These are phyloP conservation scores for Capricornis sumatraensis DNA, from an alignment of 2,113 vertebrate genomes.

Conservation along the genomic window DNA sequence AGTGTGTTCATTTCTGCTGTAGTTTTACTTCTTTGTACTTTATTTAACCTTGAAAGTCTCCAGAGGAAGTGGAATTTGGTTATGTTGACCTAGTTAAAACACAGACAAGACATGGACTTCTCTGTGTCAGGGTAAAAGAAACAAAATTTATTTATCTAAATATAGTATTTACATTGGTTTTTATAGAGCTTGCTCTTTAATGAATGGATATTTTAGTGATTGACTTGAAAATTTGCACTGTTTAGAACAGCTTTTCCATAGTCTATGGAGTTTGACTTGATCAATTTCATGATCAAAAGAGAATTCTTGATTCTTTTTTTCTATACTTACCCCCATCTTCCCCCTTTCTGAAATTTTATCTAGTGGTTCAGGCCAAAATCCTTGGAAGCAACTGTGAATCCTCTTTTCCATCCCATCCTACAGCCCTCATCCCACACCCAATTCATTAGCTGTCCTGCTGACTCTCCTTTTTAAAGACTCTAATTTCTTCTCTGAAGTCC, in stretches of 20 bases:
- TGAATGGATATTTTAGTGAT: not conserved
- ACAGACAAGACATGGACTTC: not conserved
- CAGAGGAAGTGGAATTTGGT: constrained; percentile 33
- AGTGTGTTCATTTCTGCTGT: not conserved
- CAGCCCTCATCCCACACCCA: not conserved
- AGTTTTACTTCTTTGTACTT: not conserved
- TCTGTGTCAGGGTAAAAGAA: not conserved
- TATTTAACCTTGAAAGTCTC: not conserved
- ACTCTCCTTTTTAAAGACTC: not conserved
- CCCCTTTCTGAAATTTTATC: not conserved
- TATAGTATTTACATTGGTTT: constrained; percentile 30
- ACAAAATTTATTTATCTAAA: constrained; percentile 34
- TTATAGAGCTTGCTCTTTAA: not conserved
- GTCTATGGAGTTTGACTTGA: not conserved
- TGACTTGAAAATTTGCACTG: constrained; percentile 12
- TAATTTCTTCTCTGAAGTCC: not conserved
- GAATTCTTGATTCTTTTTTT: constrained; percentile 5
- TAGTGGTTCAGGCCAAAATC: not conserved
- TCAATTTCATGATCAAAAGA: constrained; percentile 9
- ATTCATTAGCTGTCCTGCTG: not conserved
- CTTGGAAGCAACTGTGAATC: not conserved
- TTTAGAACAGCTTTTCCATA: not conserved
- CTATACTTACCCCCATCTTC: not conserved
- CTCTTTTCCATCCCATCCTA: not conserved
- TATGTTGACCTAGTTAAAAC: not conserved